Evolutionary conservation across 2,113 vertebrate genomes (phyloP), one percentile per base, ranked within the genome.

Genomic region (Ailurus styani): DNA sequence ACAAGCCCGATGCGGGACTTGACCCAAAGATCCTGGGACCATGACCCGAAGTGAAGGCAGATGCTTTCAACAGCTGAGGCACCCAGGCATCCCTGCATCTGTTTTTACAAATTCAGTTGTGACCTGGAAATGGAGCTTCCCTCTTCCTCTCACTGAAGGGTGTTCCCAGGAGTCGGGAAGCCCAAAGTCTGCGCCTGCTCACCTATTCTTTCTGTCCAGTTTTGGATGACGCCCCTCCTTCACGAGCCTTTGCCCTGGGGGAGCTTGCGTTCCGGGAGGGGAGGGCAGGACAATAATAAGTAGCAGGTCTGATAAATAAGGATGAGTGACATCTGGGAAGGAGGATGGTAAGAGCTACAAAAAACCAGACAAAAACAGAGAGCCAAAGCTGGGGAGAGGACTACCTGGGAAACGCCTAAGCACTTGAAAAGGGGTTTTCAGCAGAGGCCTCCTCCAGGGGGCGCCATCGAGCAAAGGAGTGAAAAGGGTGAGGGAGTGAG

Each of bases 201-300:
- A 0, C n/a, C 42, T 78, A 64, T 25, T 29, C n/a, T 5, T 82
- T 17, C 45, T 23, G 45, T 37, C 47, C 84, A 37, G 40, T 37
- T 72, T 37, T 21, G 50, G 15, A 20, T 3, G 57, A 52, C 42
- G 34, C 40, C 64, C 42, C 37, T 47, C 66, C 50, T 68, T 31
- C 8, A 7, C 42, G n/a, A 66, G 23, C n/a, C 66, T 77, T 55
- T 25, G 11, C 1, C 34, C 18, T 21, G 34, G 75, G 66, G 60
- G 62, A 47, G 54, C 47, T 52, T 23, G 47, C 34, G 9, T 57
- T 90, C 21, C n/a, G 40, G 45, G 17, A 57, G 7, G n/a, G 27
- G 40, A 1, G 20, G 64, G 18, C 0, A 1, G 45, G 79, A 13
- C 0, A 1, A 1, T 4, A 0, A 3, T 13, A 10, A 29, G 52